Evolutionary conservation across 2,888 invertebrate species (phyloP), one percentile per base, ranked within the genome.

Genomic region (Diploptera punctata): DNA sequence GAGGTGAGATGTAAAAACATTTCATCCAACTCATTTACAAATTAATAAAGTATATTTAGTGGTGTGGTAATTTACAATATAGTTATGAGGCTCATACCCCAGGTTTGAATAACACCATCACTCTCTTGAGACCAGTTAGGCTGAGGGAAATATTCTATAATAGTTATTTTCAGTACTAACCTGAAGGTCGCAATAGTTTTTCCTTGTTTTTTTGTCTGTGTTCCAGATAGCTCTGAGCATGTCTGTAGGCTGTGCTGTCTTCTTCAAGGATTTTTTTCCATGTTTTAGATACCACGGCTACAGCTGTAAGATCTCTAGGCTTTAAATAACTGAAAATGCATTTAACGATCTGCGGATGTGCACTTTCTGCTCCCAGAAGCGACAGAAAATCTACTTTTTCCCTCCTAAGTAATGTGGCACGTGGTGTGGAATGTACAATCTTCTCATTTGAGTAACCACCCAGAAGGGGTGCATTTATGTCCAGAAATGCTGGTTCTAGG

Each of bases 221-320:
- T 38, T 57, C 26, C 4, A 73, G 21, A 18, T 69, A 67, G 2
- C 13, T 13, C 29, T 33, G 38, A 21, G 54, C 31, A 18, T 70
- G 65, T 5, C 18, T 31, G 16, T 49, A 57, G 24, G 70, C 67
- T 5, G 13, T 24, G n/a, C 24, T 43, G 44, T 73, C 73, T 19
- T 29, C 31, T 26, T 19, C 38, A n/a, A 57, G 38, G 7, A 73
- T 7, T 9, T 13, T 61, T 19, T 26, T 21, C 77, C 78, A 78
- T 44, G 71, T 33, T 44, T 72, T 72, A 7, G 74, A 77, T 62
- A 77, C 78, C 71, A 77, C 74, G 68, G 77, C 76, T 71, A 77
- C 67, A 24, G 73, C 65, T 18, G 76, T 65, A 4, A 78, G 60
- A 73, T 78, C 77, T 24, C 77, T 72, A 47, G 73, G 73, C 9